Base-by-base conservation (phyloP, 2,113 vertebrate genomes). In the Ivindomyrus marchei region DNA sequence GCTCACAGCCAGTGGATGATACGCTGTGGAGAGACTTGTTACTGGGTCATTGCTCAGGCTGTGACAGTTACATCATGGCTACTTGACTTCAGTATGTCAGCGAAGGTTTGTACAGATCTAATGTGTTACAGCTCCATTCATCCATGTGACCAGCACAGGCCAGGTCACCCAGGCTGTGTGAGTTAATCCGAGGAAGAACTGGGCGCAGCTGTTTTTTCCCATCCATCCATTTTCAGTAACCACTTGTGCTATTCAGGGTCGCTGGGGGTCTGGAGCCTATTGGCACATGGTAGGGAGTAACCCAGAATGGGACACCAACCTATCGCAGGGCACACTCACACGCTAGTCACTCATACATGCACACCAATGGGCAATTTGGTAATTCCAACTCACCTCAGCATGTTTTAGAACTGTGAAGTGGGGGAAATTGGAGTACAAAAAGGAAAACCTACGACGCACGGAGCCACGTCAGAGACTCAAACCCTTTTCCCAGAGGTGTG, bases 1-100 rank as follows among this genome's bases (percentile, higher is more conserved):
- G 89, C n/a, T 92, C 88, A 90, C 91, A 91, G 88, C 10, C 88
- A 86, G 88, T 91, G 90, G 90, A 93, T 91, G 92, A 91, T 89
- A 89, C 87, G 91, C 90, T 93, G 91, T 89, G 90, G 89, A 45
- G 91, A 92, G 90, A 92, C 93, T 94, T 91, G 94, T 94, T 95
- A 94, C 93, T 92, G 90, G 91, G 92, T 92, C 91, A 93, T 93
- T 94, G 91, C 92, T 93, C 93, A 88, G 93, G 85, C 91, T 90
- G 87, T 90, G 91, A 92, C 91, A 92, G 90, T 92, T 91, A 89
- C 90, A 86, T 93, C 89, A 91, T 89, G 89, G 89, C 87, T 91
- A 90, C 90, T 56, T 83, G 80, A 90, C 88, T 91, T 90, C 87
- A 47, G 17, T 89, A 90, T 92, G 91, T 90, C 70, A 88, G 46